phyloP scores from a whole-genome alignment of 2,797 vertebrate genomes.

The Pampus argenteus region DNA sequence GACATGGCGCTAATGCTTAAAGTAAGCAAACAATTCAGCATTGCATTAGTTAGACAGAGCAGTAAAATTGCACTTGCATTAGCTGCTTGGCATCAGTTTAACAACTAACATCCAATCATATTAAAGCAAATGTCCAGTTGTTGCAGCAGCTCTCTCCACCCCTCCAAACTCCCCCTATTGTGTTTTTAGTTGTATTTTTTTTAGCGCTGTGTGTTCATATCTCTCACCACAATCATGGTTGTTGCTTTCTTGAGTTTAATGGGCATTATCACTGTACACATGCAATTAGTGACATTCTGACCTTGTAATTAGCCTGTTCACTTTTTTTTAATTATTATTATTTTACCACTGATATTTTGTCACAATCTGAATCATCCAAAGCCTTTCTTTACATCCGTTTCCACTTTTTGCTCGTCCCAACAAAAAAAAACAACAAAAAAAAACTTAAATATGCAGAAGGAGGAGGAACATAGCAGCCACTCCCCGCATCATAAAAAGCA shows the following conservation, averaged over 20 bases:
- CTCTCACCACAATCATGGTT: background rate
- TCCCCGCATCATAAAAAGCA: conserved; percentile 56
- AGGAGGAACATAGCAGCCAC: conserved; percentile 22
- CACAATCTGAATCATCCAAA: conserved; percentile 1
- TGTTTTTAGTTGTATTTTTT: background rate
- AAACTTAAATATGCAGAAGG: conserved; percentile 42
- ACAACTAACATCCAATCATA: background rate
- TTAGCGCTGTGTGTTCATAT: background rate
- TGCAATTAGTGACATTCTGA: conserved; percentile 50
- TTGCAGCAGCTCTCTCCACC: background rate
- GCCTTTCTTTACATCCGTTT: conserved; percentile 25
- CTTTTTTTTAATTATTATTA: no score
- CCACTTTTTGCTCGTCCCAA: conserved; percentile 35
- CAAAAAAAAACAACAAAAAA: no score
- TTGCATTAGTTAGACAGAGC: no score
- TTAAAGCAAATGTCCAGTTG: background rate
- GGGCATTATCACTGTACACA: conserved; percentile 18
- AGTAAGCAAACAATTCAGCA: background rate
- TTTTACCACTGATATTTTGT: conserved; percentile 7
- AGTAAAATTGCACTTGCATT: background rate
- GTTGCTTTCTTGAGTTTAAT: conserved; percentile 31
- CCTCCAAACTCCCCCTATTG: background rate
- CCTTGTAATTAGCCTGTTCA: conserved; percentile 41
- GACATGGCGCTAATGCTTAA: background rate
- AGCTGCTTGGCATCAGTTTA: background rate